Evolutionary conservation across 2,797 vertebrate genomes (phyloP).

Genomic region (Sebastiscus tertius): DNA sequence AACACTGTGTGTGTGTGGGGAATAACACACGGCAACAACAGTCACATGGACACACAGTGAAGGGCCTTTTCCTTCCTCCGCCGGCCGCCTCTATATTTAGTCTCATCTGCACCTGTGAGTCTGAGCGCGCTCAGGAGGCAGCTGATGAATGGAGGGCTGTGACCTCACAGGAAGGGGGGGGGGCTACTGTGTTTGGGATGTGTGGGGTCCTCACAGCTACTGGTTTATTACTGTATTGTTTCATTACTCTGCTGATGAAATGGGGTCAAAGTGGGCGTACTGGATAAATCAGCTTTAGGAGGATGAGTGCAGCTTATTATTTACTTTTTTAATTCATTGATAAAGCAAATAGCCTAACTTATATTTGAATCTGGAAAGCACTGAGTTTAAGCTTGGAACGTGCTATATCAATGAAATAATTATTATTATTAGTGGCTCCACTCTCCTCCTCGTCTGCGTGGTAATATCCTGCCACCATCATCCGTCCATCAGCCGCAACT

Average conservation of each 20-base stretch:
- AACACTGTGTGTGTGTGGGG: neutral
- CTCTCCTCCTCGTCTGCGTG: neutral
- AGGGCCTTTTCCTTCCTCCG: constrained; percentile 66
- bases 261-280: too few species aligned
- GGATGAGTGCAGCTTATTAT: neutral
- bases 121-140: constrained; percentile 51
- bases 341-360: neutral
- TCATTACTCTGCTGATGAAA: neutral
- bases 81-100: constrained; percentile 61
- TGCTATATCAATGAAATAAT: neutral
- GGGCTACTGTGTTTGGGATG: neutral
- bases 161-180: constrained; percentile 64
- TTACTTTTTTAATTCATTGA: neutral
- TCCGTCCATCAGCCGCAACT: constrained; percentile 50
- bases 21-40: neutral
- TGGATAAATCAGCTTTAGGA: neutral
- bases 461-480: constrained; percentile 38
- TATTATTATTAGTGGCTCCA: neutral
- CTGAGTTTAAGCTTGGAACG: neutral
- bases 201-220: neutral
- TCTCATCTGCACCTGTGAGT: constrained; percentile 66
- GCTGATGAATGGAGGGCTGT: constrained; percentile 45
- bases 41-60: constrained; percentile 17
- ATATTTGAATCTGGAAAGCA: neutral
- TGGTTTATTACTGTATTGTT: neutral